These are phyloP conservation scores for Drosophila fulvimacula DNA, from an alignment of 2,888 invertebrate genomes.

Conservation along the genomic window DNA sequence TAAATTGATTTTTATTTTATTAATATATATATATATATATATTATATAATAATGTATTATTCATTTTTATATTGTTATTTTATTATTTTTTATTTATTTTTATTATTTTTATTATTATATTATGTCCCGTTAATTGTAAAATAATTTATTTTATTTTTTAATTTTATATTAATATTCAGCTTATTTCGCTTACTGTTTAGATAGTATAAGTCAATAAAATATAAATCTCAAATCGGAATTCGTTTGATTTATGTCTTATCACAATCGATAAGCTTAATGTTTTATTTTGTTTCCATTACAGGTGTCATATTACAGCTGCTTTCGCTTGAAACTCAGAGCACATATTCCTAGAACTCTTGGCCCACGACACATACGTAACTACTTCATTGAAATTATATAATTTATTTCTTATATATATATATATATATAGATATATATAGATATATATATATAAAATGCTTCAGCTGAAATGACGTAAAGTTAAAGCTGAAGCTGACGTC, in stretches of 20 bases:
- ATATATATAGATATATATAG: conserved; percentile 26
- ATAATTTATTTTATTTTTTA: no score
- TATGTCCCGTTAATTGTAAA: no score
- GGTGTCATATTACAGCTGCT: neutral
- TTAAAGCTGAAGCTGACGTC: conserved; percentile 24
- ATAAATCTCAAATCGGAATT: neutral
- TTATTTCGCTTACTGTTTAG: no score
- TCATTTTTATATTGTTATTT: no score
- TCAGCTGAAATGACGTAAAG: conserved; percentile 7
- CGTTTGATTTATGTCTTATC: neutral
- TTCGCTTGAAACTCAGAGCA: conserved; percentile 16
- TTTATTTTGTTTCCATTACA: neutral
- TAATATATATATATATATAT: no score
- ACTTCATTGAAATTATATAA: conserved; percentile 4
- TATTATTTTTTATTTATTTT: no score
- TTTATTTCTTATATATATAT: conserved; percentile 11
- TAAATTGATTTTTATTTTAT: no score
- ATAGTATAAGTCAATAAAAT: no score
- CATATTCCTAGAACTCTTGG: conserved; percentile 35
- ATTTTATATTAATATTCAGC: no score
- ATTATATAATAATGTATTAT: no score
- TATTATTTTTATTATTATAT: no score
- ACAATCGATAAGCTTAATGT: neutral
- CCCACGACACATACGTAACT: conserved; percentile 12
- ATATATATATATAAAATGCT: conserved; percentile 13